phyloP scores from a whole-genome alignment of 2,888 invertebrate species.

The Leptopilina myrica region DNA sequence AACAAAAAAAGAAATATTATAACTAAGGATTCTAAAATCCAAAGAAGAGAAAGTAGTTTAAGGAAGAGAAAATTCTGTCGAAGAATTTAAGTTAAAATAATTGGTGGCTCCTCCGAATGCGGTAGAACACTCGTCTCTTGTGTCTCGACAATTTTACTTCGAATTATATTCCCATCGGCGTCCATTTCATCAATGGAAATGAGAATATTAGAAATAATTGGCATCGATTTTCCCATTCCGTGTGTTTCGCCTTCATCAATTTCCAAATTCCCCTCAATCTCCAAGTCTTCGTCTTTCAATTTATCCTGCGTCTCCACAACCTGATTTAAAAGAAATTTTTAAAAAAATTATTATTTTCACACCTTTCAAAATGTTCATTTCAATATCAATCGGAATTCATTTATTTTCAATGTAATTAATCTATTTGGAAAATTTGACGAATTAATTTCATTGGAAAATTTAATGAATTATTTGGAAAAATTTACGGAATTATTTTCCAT shows the following conservation, averaged over 20 bases:
- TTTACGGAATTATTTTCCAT: too few relatives aligned
- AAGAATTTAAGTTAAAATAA: conserved; percentile 66
- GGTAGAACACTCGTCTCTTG: conserved; percentile 76
- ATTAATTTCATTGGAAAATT: too few relatives aligned
- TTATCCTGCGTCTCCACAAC: conserved; percentile 29
- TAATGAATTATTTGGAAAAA: too few relatives aligned
- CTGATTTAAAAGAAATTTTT: background rate
- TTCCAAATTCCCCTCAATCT: background rate
- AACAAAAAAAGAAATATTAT: background rate
- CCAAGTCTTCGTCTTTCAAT: conserved; percentile 18
- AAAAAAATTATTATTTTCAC: too few relatives aligned
- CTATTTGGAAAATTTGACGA: too few relatives aligned
- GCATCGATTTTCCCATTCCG: conserved; percentile 62
- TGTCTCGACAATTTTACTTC: conserved; percentile 79
- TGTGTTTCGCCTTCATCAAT: background rate
- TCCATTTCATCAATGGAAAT: conserved; percentile 84
- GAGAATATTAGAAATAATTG: conserved; percentile 77
- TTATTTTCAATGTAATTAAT: background rate
- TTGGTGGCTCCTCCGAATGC: conserved; percentile 66
- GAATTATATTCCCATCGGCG: conserved; percentile 82
- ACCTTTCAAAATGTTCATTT: too few relatives aligned
- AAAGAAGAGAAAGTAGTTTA: background rate
- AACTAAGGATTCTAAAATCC: too few relatives aligned
- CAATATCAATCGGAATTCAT: background rate
- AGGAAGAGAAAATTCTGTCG: background rate